Evolutionary conservation across 2,888 invertebrate species (phyloP), one percentile per base, ranked within the genome.

Genomic region (Alcis repandata): DNA sequence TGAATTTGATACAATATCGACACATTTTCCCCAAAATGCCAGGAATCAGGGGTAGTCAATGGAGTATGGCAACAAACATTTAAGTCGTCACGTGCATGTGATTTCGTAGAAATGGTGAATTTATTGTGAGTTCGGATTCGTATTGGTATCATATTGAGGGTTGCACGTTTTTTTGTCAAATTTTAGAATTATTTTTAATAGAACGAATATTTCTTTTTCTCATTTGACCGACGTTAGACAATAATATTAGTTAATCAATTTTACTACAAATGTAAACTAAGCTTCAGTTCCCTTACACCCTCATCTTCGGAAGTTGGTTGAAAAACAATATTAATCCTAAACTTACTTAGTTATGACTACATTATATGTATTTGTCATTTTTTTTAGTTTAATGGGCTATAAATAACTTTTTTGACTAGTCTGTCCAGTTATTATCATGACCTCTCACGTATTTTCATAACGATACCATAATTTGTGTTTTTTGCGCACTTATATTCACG

Each of bases 11-110:
- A 79, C 75, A 77, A 79, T 79, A 85, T 83, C 83, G 80, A 78
- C 79, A 77, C 72, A 76, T 86, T 89, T 86, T 85, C 87, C 87
- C 89, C 82, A 81, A 84, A 87, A 79, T 81, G 73, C 67, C 69
- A 76, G 71, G 77, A 75, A 75, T 71, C 77, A 83, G 87, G 86
- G 77, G 80, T 72, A 74, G 71, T 78, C 86, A 88, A 88, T 87
- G 85, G 84, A 80, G 84, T 84, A 83, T 78, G 76, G 79, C 73
- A 80, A 83, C 84, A 83, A 63, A 79, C 77, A 76, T 77, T 81
- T 79, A 74, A 74, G 75, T 74, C 67, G 81, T 75, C 88, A 85
- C 87, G 88, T 89, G 89, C 78, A 65, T 71, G 73, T 74, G 59
- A 71, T 56, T 59, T 64, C 63, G 70, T 76, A 82, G 77, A 77